A percentile compares a stretch with the other conserved stretches of the same genome.
These are phyloP conservation scores for Heteronetta atricapilla DNA, from an alignment of 2,113 vertebrate species.

Conservation along the genomic window DNA sequence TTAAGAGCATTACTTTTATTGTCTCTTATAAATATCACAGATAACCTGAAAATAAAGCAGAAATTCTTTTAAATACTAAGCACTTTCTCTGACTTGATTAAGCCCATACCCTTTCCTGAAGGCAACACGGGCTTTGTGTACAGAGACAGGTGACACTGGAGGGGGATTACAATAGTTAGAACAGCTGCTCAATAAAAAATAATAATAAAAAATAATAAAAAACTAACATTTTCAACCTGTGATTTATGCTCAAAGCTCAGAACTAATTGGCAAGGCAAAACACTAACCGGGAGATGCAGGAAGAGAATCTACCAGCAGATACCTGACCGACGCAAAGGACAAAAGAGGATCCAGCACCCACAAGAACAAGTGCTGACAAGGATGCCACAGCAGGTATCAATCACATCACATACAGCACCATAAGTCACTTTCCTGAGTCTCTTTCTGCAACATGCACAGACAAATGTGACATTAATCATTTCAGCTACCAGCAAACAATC, in stretches of 20 bases:
- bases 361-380: not conserved
- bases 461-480: conserved; percentile 31
- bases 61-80: not conserved
- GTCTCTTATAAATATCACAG: not conserved
- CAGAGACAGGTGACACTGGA: not conserved
- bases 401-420: not conserved
- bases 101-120: not conserved
- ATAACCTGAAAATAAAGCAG: not conserved
- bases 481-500: conserved; percentile 20
- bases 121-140: not conserved
- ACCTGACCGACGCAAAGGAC: not conserved
- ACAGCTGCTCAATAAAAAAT: not conserved
- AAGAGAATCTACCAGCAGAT: not conserved
- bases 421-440: not conserved
- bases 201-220: not conserved
- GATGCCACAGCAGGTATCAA: conserved; percentile 2
- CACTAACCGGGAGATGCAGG: not conserved
- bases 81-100: not conserved
- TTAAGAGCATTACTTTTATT: not conserved
- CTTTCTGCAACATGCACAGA: not conserved
- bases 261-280: not conserved
- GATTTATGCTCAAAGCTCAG: not conserved
- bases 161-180: not conserved
- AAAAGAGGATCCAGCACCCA: not conserved
- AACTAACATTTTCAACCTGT: not conserved